Conservation (phyloP, 64 coral and sea anemone species). For the Actinia equina region DNA sequence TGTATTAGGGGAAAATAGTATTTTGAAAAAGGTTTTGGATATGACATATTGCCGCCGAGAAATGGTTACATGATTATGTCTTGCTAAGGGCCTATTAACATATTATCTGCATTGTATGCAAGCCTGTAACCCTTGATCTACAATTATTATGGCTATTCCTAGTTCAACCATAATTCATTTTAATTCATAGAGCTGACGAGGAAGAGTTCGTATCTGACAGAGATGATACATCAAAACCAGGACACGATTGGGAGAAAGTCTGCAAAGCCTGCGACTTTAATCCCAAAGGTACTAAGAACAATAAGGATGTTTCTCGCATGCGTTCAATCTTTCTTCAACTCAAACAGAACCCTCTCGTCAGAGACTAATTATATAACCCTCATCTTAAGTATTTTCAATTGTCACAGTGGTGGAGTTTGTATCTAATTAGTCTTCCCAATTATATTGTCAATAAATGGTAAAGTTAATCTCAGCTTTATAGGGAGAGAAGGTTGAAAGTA, state of each 20-base stretch:
- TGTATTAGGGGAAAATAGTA: no score
- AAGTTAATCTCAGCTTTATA: background rate
- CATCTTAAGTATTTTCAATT: constrained; percentile 2
- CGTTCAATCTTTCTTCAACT: constrained; percentile 98
- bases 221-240: constrained; percentile 64
- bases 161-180: background rate
- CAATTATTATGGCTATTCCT: no score
- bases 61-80: no score
- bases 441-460: constrained; percentile 11
- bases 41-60: no score
- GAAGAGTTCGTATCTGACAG: constrained; percentile 91
- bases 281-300: constrained; percentile 91
- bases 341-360: constrained; percentile 84
- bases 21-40: no score
- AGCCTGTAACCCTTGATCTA: no score
- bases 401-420: constrained; percentile 20
- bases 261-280: constrained; percentile 95
- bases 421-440: constrained; percentile 13
- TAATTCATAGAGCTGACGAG: constrained; percentile 73
- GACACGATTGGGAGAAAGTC: constrained; percentile 92
- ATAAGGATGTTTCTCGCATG: constrained; percentile 96
- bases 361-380: constrained; percentile 24
- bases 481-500: background rate
- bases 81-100: no score
- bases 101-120: no score